Conservation (phyloP, 37 sponge, comb jelly and placozoan species). For the Ephydatia muelleri region DNA sequence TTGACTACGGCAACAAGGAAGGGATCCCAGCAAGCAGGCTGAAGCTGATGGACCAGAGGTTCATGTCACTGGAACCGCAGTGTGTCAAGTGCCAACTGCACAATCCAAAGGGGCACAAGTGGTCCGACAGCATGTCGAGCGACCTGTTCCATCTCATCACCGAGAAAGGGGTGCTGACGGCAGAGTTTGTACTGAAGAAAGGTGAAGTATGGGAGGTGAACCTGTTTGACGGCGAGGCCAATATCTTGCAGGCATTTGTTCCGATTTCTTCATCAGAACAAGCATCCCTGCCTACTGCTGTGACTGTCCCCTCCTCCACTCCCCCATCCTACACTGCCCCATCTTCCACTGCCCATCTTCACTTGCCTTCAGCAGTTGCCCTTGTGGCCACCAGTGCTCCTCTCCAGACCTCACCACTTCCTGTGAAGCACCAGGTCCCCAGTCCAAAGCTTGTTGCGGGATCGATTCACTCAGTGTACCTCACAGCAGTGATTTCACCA, state of each 20-base stretch:
- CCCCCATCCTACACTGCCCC: not conserved
- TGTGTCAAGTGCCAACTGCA: slow-evolving; percentile 41
- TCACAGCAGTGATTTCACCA: slow-evolving; percentile 50
- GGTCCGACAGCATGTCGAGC: slow-evolving; percentile 8
- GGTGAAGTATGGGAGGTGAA: slow-evolving; percentile 31
- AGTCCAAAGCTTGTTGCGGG: slow-evolving; percentile 6
- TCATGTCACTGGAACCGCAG: slow-evolving; percentile 39
- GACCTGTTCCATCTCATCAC: slow-evolving; percentile 24
- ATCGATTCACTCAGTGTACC: slow-evolving; percentile 40
- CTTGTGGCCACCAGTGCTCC: not conserved
- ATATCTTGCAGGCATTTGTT: not conserved
- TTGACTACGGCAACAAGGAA: slow-evolving; percentile 81
- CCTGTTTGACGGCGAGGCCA: slow-evolving; percentile 3
- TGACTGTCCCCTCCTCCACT: not conserved
- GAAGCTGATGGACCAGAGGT: slow-evolving; percentile 10
- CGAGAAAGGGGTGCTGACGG: slow-evolving; percentile 21
- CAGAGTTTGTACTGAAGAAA: slow-evolving; percentile 6
- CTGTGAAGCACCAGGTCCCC: not conserved
- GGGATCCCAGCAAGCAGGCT: slow-evolving; percentile 9
- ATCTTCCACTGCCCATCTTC: not conserved
- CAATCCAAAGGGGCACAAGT: not conserved
- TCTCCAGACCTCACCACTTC: not conserved
- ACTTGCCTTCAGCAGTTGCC: not conserved
- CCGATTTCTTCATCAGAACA: not conserved
- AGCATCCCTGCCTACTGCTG: not conserved